Evolutionary conservation across 2,888 invertebrate genomes (phyloP).

Genomic region (Smittia sp.): DNA sequence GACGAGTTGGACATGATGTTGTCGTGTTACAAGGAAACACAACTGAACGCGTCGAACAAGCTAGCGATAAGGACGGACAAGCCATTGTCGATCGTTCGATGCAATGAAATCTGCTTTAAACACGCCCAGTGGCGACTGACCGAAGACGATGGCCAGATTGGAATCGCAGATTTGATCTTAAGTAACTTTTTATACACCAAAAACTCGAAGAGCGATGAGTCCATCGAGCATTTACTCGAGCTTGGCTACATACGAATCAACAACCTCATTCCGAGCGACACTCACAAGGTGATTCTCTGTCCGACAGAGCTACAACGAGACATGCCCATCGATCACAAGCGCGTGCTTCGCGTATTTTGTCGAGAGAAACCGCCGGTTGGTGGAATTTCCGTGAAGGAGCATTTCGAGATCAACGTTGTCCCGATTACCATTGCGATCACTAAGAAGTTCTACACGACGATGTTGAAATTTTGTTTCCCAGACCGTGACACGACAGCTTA

Average conservation of each 20-base stretch:
- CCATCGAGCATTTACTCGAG: conserved; percentile 94
- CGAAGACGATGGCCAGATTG: conserved; percentile 95
- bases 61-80: conserved; percentile 65
- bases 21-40: conserved; percentile 83
- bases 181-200: conserved; percentile 97
- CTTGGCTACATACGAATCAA: conserved; percentile 93
- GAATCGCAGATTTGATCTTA: conserved; percentile 92
- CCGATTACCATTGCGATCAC: conserved; percentile 90
- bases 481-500: conserved; percentile 77
- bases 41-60: conserved; percentile 60
- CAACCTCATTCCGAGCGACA: conserved; percentile 90
- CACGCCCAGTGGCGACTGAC: conserved; percentile 97
- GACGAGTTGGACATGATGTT: conserved; percentile 96
- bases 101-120: conserved; percentile 96
- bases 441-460: conserved; percentile 94
- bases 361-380: conserved; percentile 95
- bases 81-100: conserved; percentile 73
- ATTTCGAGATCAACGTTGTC: conserved; percentile 97
- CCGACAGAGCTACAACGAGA: conserved; percentile 77
- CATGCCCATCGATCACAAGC: conserved; percentile 87
- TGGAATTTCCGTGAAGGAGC: conserved; percentile 98
- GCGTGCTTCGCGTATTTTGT: conserved; percentile 91
- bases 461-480: conserved; percentile 97
- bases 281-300: conserved; percentile 83
- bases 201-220: conserved; percentile 93